These are phyloP conservation scores for Pipistrellus kuhlii DNA, from an alignment of 2,797 vertebrate genomes.

Conservation along the genomic window DNA sequence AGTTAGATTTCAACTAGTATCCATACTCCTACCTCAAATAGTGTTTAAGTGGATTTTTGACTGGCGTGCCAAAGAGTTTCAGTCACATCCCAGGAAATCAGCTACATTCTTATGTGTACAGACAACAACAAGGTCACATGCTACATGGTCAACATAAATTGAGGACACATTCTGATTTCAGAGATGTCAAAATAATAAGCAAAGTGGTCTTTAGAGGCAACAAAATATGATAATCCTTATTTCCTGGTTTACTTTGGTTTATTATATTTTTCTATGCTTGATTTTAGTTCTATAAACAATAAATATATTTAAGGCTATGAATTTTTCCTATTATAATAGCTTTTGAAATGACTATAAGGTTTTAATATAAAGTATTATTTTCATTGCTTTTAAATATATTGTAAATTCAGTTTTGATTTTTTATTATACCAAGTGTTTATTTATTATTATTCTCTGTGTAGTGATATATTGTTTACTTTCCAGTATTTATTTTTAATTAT, in stretches of 20 bases:
- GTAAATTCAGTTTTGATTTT: slow-evolving; percentile 39
- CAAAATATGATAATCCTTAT: not conserved
- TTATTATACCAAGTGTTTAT: not conserved
- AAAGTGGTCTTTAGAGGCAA: not conserved
- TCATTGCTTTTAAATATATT: slow-evolving; percentile 1
- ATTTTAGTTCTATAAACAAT: not conserved
- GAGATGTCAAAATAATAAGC: slow-evolving; percentile 33
- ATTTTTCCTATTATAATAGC: slow-evolving; percentile 25
- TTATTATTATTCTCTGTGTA: slow-evolving; percentile 39
- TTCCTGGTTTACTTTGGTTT: slow-evolving; percentile 11
- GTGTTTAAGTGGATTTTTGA: not conserved
- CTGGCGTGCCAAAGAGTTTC: not conserved
- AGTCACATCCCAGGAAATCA: slow-evolving; percentile 11
- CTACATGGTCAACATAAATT: not conserved
- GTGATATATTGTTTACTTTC: slow-evolving; percentile 1
- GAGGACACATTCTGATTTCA: slow-evolving; percentile 2
- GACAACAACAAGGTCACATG: not conserved
- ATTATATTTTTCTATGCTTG: not conserved
- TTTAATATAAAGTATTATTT: slow-evolving; percentile 34
- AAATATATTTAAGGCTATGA: not conserved
- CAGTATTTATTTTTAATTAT: not conserved
- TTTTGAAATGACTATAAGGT: slow-evolving; percentile 10
- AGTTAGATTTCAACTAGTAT: not conserved
- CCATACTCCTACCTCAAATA: not conserved
- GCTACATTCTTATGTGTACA: not conserved